A percentile compares a stretch with the other conserved stretches of the same genome.
phyloP scores from a whole-genome alignment of 2,797 vertebrate genomes.

The Pseudochirops corinnae region DNA sequence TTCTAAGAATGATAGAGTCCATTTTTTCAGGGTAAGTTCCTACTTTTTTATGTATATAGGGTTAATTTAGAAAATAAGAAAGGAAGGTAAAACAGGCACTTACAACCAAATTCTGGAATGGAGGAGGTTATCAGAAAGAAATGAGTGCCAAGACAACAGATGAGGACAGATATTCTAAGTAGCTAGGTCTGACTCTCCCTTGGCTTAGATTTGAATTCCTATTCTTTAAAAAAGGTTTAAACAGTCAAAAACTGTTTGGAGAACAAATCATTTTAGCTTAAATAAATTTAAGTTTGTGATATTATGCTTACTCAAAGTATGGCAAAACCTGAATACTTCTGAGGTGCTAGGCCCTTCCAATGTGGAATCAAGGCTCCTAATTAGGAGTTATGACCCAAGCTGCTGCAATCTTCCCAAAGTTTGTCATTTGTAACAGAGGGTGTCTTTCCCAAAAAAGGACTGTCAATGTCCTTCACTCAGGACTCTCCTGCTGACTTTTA shows the following conservation, averaged over 20 bases:
- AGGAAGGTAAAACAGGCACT: neutral
- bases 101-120: neutral
- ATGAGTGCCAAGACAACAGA: neutral
- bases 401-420: neutral
- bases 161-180: conserved; percentile 7
- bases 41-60: neutral
- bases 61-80: neutral
- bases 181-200: conserved; percentile 24
- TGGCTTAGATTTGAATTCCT: neutral
- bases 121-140: conserved; percentile 7
- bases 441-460: neutral
- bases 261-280: conserved; percentile 4
- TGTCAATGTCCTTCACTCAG: neutral
- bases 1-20: conserved; percentile 41
- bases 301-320: neutral
- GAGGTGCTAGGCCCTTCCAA: neutral
- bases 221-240: conserved; percentile 31
- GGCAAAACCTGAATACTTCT: neutral
- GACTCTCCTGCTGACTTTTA: neutral
- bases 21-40: conserved; percentile 26
- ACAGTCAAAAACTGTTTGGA: neutral
- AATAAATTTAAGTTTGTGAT: neutral
- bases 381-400: neutral
- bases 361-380: neutral
- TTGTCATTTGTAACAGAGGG: conserved; percentile 6